Base-by-base conservation (phyloP, 2,888 invertebrate species). In the Ethmia dodecea region DNA sequence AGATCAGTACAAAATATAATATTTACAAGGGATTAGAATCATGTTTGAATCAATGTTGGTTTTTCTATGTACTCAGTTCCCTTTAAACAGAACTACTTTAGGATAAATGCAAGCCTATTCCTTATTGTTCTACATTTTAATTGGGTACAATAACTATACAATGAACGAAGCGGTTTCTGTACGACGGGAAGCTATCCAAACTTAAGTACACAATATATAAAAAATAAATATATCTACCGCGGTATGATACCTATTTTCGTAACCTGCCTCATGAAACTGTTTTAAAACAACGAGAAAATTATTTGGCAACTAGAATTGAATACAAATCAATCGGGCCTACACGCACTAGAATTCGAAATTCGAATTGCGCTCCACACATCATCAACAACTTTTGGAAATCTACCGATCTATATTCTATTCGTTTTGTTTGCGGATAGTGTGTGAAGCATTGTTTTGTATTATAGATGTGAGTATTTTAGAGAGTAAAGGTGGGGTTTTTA, bases 271-370 rank as follows among this genome's bases (percentile, higher is more conserved):
- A 55, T 65, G 74, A 76, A 76, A 74, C 70, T 77, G 75, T 63
- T 58, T 49, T 60, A 55, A 64, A 61, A 64, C 64, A 65, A 69
- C 59, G 70, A 66, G 56, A 73, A 65, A 64, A 69, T 62, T 83
- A 81, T 84, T 83, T 83, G 81, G 81, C 80, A 83, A 83, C 74
- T 79, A 69, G 75, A 79, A 78, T 68, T 73, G 70, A 68, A 78
- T 76, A 77, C 70, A 80, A 72, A 70, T 69, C 64, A 70, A 72
- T 70, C 61, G 64, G 60, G 63, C 65, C 65, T 69, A 13, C 73
- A 68, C 66, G 68, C 61, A 62, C 63, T 63, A 59, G 63, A 65
- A 68, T 69, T 67, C 60, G 59, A 68, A 56, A 63, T 60, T 62
- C 66, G 5, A 20, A 26, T 29, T 26, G 27, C 18, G 13, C 61